These are phyloP conservation scores for Laticauda colubrina DNA, from an alignment of 2,113 vertebrate genomes.

Conservation along the genomic window DNA sequence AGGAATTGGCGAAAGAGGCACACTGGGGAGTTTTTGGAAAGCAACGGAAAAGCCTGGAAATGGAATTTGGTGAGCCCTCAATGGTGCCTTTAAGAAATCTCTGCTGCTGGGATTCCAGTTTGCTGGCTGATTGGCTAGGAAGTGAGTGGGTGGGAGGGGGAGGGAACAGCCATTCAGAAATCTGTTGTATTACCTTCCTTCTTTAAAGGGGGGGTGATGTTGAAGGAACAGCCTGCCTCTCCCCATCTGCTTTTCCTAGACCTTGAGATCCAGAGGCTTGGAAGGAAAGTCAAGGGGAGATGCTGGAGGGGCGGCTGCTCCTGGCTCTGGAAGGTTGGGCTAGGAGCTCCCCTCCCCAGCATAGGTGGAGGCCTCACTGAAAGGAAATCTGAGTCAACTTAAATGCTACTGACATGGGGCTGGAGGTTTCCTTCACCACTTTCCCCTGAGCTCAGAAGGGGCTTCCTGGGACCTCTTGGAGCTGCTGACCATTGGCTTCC, in stretches of 20 bases:
- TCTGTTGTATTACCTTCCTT: not conserved
- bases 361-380: not conserved
- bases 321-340: not conserved
- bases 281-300: not conserved
- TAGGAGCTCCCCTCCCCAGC: not conserved
- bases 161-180: conserved; percentile 35
- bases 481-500: not conserved
- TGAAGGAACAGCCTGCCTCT: not conserved
- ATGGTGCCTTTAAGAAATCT: conserved; percentile 8
- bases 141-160: conserved; percentile 16
- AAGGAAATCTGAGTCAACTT: not conserved
- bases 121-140: conserved; percentile 5
- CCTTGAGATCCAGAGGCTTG: not conserved
- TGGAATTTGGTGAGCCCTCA: not conserved
- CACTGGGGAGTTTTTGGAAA: not conserved
- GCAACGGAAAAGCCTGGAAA: not conserved
- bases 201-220: not conserved
- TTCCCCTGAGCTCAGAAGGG: not conserved
- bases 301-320: not conserved
- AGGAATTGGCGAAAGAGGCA: not conserved
- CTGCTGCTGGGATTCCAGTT: conserved; percentile 5
- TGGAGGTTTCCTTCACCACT: not conserved
- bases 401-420: not conserved
- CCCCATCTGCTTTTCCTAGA: not conserved
- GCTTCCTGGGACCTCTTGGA: not conserved